Conservation (phyloP, 2,113 vertebrate genomes). For the Gambusia holbrooki region DNA sequence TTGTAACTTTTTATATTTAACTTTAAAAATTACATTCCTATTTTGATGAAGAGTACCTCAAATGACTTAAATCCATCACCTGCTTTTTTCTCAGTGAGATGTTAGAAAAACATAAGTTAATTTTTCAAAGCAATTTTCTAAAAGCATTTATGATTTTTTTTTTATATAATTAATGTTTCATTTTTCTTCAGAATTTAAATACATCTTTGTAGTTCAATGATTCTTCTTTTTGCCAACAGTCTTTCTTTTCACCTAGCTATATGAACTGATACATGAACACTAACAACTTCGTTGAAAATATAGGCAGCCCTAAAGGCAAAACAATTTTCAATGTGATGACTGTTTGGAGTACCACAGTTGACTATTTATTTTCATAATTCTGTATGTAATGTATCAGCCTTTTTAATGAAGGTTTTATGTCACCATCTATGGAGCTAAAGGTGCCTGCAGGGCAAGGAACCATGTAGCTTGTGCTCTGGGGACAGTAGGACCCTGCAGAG, state of each 20-base stretch:
- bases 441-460: slow-evolving; percentile 83
- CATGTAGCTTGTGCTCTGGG: slow-evolving; percentile 78
- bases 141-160: no score
- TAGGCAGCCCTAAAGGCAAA: neutral
- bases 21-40: neutral
- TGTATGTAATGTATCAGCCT: neutral
- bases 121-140: no score
- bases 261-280: neutral
- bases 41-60: no score
- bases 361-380: neutral
- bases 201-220: no score
- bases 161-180: no score
- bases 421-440: slow-evolving; percentile 79
- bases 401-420: slow-evolving; percentile 27
- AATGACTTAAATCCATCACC: no score
- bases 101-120: no score
- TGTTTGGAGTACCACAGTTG: neutral
- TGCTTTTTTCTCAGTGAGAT: no score
- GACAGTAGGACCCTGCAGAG: slow-evolving; percentile 84
- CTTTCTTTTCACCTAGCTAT: no score
- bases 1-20: neutral
- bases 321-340: neutral
- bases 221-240: no score
- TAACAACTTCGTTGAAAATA: neutral
- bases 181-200: no score